These are phyloP conservation scores for Bombus sibiricus DNA, from an alignment of 1,140 invertebrate genomes.

Conservation along the genomic window DNA sequence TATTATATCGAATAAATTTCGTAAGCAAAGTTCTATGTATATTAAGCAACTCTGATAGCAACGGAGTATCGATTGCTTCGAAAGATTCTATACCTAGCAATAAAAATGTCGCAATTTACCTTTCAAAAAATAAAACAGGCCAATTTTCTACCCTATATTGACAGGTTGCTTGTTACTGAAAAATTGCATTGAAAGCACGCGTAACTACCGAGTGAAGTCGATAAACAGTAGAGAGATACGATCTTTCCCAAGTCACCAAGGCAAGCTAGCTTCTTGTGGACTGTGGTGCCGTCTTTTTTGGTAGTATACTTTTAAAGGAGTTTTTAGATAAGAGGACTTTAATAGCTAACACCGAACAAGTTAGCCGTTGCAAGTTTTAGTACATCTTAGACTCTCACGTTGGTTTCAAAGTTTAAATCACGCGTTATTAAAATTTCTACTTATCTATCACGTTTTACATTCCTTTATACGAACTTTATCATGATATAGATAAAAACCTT, in stretches of 20 bases:
- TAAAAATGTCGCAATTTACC: neutral
- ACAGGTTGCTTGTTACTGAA: constrained; percentile 34
- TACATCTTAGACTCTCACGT: constrained; percentile 34
- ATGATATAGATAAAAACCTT: neutral
- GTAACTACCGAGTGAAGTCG: constrained; percentile 67
- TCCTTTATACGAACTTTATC: neutral
- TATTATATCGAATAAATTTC: constrained; percentile 41
- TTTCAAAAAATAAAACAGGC: constrained; percentile 31
- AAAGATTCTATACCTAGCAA: constrained; percentile 6
- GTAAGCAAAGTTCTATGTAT: constrained; percentile 42
- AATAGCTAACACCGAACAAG: constrained; percentile 66
- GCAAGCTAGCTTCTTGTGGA: constrained; percentile 48
- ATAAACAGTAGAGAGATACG: constrained; percentile 71
- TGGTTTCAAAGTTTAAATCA: constrained; percentile 56
- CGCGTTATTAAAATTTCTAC: constrained; percentile 63
- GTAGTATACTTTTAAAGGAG: constrained; percentile 72
- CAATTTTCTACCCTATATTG: constrained; percentile 36
- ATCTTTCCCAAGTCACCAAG: constrained; percentile 58
- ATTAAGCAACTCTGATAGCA: neutral
- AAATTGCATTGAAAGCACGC: constrained; percentile 58
- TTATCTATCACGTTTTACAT: constrained; percentile 45
- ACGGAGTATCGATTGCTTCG: neutral
- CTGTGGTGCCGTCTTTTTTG: constrained; percentile 64
- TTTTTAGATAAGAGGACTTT: constrained; percentile 76
- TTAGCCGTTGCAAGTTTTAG: constrained; percentile 46